Evolutionary conservation across 2,797 vertebrate species (phyloP), one percentile per base, ranked within the genome.

Genomic region (Gymnodraco acuticeps): DNA sequence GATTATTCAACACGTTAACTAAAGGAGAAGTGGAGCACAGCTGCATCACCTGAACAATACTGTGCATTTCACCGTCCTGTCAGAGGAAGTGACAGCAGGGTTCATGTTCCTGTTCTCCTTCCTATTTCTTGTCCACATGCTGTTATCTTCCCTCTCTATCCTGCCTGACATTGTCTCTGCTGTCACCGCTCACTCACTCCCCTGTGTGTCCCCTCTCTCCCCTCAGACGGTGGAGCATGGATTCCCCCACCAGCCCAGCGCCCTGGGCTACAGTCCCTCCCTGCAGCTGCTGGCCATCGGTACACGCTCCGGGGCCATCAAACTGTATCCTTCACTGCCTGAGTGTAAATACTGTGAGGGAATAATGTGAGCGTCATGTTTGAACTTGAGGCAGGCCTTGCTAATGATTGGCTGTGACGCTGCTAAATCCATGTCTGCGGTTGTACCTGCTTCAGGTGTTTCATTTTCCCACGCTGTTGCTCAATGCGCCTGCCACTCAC

Each of bases 241-340:
- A 61, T 99, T 99, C 91, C 98, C 98, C 2, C 98, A 99, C 88
- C 98, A 99, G 86, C 98, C 98, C 87, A 99, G 98, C 0, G 97
- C 98, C 19, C 91, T 99, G 55, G 97, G 97, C 68, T 98, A 96
- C 75, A 99, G 97, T 82, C 92, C 96, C 0, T 95, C 92, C 27
- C 94, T 99, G 41, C 95, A 85, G 54, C 95, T 99, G 66, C 95
- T 99, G 94, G 97, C 97, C 88, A 99, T 99, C 0, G 98, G 98
- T 53, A 99, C 97, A 0, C 96, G 98, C n/a, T 99, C 97, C 0
- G 98, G 98, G 77, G 97, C 98, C 71, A 95, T 99, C 92, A 99
- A 99, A 90, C 92, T 99, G 98, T 99, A 99, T 99, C 96, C 96
- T 96, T 94, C 43, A 43, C 6, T 46, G 9, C 16, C 17, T 20